Conservation (phyloP, 64 coral and sea anemone genomes). For the Cladopsammia gracilis region DNA sequence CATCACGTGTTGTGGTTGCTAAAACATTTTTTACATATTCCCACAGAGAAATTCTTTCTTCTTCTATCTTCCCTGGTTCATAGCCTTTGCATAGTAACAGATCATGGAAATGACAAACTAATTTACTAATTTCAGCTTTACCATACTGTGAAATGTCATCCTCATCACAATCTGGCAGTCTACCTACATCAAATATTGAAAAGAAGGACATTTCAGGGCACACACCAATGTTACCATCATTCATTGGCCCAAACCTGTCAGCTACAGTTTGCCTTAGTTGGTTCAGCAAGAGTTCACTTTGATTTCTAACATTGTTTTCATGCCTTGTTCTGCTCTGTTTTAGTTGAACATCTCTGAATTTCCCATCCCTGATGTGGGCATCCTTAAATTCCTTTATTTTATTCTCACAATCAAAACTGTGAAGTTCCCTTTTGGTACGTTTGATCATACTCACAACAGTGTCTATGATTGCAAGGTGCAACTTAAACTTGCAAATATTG, state of each 20-base stretch:
- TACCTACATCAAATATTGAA: slow-evolving; percentile 10
- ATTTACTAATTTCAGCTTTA: slow-evolving; percentile 14
- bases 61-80: slow-evolving; percentile 19
- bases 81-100: slow-evolving; percentile 22
- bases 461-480: not conserved
- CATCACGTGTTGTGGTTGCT: slow-evolving; percentile 11
- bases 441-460: slow-evolving; percentile 1
- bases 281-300: slow-evolving; percentile 9
- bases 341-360: not conserved
- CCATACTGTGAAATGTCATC: slow-evolving; percentile 13
- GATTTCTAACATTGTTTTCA: too few species aligned
- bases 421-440: slow-evolving; percentile 7
- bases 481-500: slow-evolving; percentile 7
- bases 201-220: slow-evolving; percentile 4
- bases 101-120: slow-evolving; percentile 17
- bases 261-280: not conserved
- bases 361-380: slow-evolving; percentile 1
- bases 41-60: slow-evolving; percentile 9
- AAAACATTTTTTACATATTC: not conserved
- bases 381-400: slow-evolving; percentile 6
- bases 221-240: slow-evolving; percentile 12
- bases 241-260: slow-evolving; percentile 12
- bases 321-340: slow-evolving; percentile 7
- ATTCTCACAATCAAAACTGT: slow-evolving; percentile 5
- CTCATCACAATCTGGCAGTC: not conserved